Evolutionary conservation across 1,140 invertebrate species (phyloP), one percentile per base, ranked within the genome.

Genomic region (Gonatopus flavifemur): DNA sequence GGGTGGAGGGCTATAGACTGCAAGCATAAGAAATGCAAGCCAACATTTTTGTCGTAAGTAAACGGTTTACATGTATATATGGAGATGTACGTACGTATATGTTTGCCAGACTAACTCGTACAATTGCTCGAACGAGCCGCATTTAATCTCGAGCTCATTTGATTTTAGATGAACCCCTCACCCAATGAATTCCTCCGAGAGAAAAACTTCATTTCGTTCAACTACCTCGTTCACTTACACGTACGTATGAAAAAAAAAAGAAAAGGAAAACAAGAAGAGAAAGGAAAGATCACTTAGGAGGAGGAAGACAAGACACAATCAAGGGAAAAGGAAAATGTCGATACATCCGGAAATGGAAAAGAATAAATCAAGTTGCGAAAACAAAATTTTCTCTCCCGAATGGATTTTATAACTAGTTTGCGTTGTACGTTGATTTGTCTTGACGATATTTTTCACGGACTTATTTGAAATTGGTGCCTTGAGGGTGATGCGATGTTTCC

Each of bases 111-210:
- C n/a, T n/a, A 19, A 39, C n/a, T 1, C 2, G 9, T 12, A 18
- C 24, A 30, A 45, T 47, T 30, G 18, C 15, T 8, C 18, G 10
- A 7, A n/a, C 41, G 30, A 30, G 15, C n/a, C 9, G 33, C 33
- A 21, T 48, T 57, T 53, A 59, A 57, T 59, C 41, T 37, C 9
- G 12, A 19, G 21, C 45, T 53, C 32, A 35, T 57, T 53, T 59
- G 45, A 49, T 35, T 57, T 53, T 56, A 49, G 50, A 57, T 42
- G 45, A 49, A 49, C 21, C 9, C 13, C n/a, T n/a, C 19, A 10
- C 15, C 15, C 43, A 19, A 49, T 18, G 32, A 49, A 59, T 57
- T 49, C 49, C 15, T 22, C 8, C 20, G 35, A 53, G 30, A 12
- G 20, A 33, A 42, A 57, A n/a, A n/a, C 6, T 8, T 13, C 28